Conservation (phyloP, 1,140 invertebrate genomes). For the Penaeus chinensis region DNA sequence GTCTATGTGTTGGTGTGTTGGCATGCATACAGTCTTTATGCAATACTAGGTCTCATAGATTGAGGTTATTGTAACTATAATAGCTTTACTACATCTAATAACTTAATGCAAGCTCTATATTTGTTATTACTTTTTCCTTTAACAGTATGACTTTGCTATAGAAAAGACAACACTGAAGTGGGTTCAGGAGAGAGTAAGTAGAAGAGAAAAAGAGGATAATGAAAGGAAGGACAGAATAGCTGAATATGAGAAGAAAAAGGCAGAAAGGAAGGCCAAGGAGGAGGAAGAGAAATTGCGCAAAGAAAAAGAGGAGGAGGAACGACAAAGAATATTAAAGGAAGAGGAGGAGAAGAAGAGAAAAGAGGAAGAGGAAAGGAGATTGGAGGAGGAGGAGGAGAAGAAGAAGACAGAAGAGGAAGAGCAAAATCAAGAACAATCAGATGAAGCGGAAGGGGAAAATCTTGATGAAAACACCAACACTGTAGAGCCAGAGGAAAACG, state of each 20-base stretch:
- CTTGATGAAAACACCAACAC: slow-evolving; percentile 11
- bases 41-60: too few relatives aligned
- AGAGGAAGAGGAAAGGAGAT: slow-evolving; percentile 46
- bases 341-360: slow-evolving; percentile 25
- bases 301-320: slow-evolving; percentile 46
- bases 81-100: neutral
- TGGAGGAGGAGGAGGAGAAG: slow-evolving; percentile 33
- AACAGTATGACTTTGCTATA: slow-evolving; percentile 52
- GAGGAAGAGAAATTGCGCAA: slow-evolving; percentile 49
- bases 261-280: slow-evolving; percentile 38
- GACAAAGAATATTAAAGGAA: slow-evolving; percentile 48
- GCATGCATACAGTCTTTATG: too few relatives aligned
- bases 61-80: neutral
- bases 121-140: slow-evolving; percentile 13
- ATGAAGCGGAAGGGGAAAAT: slow-evolving; percentile 20
- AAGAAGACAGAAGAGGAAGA: slow-evolving; percentile 37
- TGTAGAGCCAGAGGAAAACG: neutral
- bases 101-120: neutral
- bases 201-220: slow-evolving; percentile 53
- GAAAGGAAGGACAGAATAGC: slow-evolving; percentile 48
- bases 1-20: too few relatives aligned
- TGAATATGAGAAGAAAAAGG: slow-evolving; percentile 47
- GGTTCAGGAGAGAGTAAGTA: slow-evolving; percentile 44
- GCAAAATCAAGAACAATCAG: slow-evolving; percentile 23
- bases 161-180: slow-evolving; percentile 42